Conservation (phyloP, 2,797 vertebrate species). For the Antrozous pallidus region DNA sequence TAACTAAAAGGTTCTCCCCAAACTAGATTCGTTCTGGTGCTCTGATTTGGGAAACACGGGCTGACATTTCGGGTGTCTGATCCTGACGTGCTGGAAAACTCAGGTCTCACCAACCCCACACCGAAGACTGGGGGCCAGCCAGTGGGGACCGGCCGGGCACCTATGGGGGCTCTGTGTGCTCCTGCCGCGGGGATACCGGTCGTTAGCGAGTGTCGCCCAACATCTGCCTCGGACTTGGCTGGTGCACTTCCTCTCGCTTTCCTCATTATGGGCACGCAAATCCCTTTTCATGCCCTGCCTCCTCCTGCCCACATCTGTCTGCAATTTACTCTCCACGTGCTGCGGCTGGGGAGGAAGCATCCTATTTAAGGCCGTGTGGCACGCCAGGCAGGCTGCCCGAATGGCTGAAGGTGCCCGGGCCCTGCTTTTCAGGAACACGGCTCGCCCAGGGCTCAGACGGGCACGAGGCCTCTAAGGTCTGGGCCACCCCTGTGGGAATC, state of each 20-base stretch:
- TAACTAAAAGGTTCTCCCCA: background rate
- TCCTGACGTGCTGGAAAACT: background rate
- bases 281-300: constrained; percentile 4
- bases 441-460: background rate
- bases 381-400: background rate
- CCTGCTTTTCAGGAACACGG: background rate
- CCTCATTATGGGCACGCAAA: background rate
- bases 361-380: background rate
- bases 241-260: background rate
- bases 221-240: constrained; percentile 22
- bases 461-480: background rate
- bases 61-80: background rate
- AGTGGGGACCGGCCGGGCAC: background rate
- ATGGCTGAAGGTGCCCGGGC: too few relatives aligned
- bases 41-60: fast-evolving
- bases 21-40: background rate
- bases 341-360: background rate
- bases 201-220: background rate
- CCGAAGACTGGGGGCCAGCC: background rate
- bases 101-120: background rate
- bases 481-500: background rate
- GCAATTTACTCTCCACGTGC: background rate
- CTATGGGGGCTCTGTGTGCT: background rate
- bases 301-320: constrained; percentile 57
- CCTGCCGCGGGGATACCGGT: background rate